Evolutionary conservation across 2,113 vertebrate species (phyloP), one percentile per base, ranked within the genome.

Genomic region (Aramus guarauna): DNA sequence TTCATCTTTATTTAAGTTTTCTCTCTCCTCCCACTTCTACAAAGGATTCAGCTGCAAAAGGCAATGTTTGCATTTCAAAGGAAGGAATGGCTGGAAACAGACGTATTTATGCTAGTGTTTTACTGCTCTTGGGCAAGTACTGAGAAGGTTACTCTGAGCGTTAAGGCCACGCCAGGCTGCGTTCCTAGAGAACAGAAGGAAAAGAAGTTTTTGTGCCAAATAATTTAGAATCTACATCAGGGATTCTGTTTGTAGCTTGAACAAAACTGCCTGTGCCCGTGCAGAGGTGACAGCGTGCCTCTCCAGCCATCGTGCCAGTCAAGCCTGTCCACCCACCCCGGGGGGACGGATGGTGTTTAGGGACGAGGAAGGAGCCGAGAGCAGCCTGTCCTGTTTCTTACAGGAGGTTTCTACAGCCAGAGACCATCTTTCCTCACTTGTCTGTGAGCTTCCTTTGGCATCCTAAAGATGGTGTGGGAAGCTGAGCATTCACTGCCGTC

Each of bases 311-410:
- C 56, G 30, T 1, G 29, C 2, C 15, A 10, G 4, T 13, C 9
- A 5, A 26, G 5, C 10, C 39, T 26, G 30, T 22, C 47, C 47
- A 19, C 11, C 16, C 36, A 2, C 53, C 58, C 26, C 14, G 1
- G 53, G 45, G 52, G 45, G 37, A 36, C 8, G 2, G 50, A 2
- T 11, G 41, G 9, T 39, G 60, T 5, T 32, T 16, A 2, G 62
- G 60, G 82, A 5, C 0, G 2, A 17, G 27, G 39, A 60, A 16
- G 21, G 53, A 24, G 58, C 58, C 3, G 53, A 1, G 76, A 11
- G 34, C 1, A 2, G n/a, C 19, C 63, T 19, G 15, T 1, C 16
- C 41, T n/a, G 11, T 7, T 9, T 9, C n/a, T 37, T 6, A 6
- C 39, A 22, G 68, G 22, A 81, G 21, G 6, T 5, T 47, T 59